A percentile compares a stretch with the other conserved stretches of the same genome.
Conservation (phyloP, 2,113 vertebrate species). For the Dissostichus mawsoni region DNA sequence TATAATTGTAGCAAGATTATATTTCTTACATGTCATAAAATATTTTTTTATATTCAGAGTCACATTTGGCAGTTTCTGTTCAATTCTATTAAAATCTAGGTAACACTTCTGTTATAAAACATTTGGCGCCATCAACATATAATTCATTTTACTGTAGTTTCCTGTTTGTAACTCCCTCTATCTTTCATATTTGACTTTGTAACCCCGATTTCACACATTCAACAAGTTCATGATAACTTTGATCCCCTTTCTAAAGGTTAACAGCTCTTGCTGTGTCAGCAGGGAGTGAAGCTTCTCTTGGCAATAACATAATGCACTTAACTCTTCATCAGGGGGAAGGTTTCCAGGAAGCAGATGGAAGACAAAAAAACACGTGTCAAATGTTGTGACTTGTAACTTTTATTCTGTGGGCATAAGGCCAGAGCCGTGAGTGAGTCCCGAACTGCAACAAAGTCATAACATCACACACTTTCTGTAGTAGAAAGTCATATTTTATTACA, state of each 20-base stretch:
- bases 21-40: not conserved
- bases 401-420: not conserved
- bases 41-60: not conserved
- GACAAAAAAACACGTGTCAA: constrained; percentile 51
- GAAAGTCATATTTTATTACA: not conserved
- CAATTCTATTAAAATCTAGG: too few species aligned
- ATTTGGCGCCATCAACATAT: not conserved
- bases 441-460: not conserved
- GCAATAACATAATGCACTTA: constrained; percentile 36
- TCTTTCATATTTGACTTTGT: constrained; percentile 18
- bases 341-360: constrained; percentile 39
- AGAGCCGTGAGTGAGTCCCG: not conserved
- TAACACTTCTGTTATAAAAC: not conserved
- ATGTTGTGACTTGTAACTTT: constrained; percentile 26
- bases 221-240: not conserved
- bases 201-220: not conserved
- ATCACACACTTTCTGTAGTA: not conserved
- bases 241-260: constrained; percentile 22
- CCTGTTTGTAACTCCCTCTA: not conserved
- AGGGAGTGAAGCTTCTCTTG: constrained; percentile 40
- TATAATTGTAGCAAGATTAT: not conserved
- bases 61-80: not conserved
- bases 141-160: not conserved
- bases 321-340: constrained; percentile 20
- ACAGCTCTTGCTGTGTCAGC: constrained; percentile 47